phyloP scores from a whole-genome alignment of 2,797 vertebrate genomes.

The Spatula versicolor region DNA sequence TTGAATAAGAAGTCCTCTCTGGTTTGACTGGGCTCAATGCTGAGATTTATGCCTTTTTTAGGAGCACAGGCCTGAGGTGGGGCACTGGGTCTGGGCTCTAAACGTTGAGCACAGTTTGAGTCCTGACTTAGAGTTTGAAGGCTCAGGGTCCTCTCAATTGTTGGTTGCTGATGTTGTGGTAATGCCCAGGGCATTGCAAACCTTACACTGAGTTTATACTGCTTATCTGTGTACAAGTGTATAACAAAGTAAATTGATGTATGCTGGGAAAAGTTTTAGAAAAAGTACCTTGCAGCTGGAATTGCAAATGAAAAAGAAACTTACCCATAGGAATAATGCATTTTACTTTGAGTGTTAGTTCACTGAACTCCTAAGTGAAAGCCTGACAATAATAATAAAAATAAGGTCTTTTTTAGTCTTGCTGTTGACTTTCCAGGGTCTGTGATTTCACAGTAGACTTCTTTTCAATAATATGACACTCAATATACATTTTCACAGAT shows the following conservation, averaged over 20 bases:
- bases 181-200: neutral
- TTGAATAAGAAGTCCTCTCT: neutral
- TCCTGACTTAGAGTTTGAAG: neutral
- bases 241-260: neutral
- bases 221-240: accelerated
- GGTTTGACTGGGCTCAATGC: neutral
- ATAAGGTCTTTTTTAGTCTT: neutral
- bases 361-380: neutral
- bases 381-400: neutral
- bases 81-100: neutral
- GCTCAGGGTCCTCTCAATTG: neutral
- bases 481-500: neutral
- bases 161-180: neutral
- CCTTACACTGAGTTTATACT: accelerated
- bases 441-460: neutral
- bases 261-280: neutral
- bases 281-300: neutral
- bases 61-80: accelerated
- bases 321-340: neutral
- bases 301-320: neutral
- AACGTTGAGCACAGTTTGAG: neutral
- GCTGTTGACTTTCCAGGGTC: neutral
- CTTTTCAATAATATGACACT: neutral
- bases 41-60: neutral
- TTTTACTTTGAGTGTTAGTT: neutral